Conservation (phyloP, 2,113 vertebrate genomes). For the Crocuta crocuta region DNA sequence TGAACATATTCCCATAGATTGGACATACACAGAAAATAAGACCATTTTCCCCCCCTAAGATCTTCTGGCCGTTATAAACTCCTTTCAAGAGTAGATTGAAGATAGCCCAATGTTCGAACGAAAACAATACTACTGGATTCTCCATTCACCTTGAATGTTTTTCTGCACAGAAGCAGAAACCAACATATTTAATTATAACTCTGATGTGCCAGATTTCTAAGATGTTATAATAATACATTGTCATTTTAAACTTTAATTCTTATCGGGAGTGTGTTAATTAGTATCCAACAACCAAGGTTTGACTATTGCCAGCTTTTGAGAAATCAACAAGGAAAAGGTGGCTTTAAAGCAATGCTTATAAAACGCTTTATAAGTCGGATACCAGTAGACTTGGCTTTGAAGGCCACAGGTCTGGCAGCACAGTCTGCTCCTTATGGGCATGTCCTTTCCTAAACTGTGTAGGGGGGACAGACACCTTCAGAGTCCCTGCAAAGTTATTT, state of each 20-base stretch:
- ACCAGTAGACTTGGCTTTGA: neutral
- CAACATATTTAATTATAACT: neutral
- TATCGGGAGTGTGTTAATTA: constrained; percentile 2
- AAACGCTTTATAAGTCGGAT: neutral
- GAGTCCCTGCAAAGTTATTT: constrained; percentile 7
- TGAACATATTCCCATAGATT: constrained; percentile 6
- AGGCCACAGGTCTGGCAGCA: accelerated
- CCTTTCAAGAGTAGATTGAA: neutral
- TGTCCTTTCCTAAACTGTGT: neutral
- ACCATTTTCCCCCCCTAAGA: neutral
- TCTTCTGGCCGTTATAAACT: neutral
- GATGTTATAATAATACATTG: constrained; percentile 42
- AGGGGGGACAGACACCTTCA: neutral
- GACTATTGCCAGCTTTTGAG: constrained; percentile 28
- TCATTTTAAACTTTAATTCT: constrained; percentile 59
- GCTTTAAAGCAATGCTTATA: neutral
- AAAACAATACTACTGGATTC: neutral
- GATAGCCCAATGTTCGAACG: neutral
- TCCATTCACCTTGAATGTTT: constrained; percentile 51
- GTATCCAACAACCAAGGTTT: constrained; percentile 18
- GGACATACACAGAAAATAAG: constrained; percentile 21
- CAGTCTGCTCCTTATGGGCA: accelerated
- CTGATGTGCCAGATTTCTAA: neutral
- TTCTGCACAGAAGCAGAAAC: neutral
- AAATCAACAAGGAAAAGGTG: neutral